A percentile compares a stretch with the other conserved stretches of the same genome.
These are phyloP conservation scores for Chydorus sphaericus DNA, from an alignment of 2,888 invertebrate genomes.

Conservation along the genomic window DNA sequence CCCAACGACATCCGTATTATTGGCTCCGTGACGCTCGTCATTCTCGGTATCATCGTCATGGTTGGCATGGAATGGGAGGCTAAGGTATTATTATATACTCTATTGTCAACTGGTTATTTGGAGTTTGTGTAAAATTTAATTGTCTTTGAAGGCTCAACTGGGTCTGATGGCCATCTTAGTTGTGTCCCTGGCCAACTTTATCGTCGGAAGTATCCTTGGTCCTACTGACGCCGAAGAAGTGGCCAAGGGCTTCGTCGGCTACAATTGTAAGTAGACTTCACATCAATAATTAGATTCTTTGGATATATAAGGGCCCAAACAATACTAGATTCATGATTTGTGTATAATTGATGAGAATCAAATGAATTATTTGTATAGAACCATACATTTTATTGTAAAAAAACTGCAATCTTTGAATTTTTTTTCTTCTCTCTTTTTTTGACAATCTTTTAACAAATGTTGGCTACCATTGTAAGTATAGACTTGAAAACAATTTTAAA, in stretches of 20 bases:
- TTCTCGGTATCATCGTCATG: conserved; percentile 35
- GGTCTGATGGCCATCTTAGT: conserved; percentile 71
- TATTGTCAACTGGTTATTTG: background rate
- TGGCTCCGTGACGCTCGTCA: conserved; percentile 31
- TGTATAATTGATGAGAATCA: no score
- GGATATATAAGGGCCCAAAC: no score
- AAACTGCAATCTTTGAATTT: no score
- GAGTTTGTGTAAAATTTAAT: background rate
- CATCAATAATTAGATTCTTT: no score
- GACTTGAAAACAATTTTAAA: no score
- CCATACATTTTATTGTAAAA: no score
- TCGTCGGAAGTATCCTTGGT: conserved; percentile 73
- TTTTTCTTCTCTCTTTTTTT: no score
- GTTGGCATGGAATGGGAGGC: conserved; percentile 42
- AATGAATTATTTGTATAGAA: no score
- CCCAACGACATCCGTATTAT: conserved; percentile 37
- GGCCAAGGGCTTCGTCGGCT: conserved; percentile 70
- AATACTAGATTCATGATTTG: no score
- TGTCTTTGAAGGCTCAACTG: conserved; percentile 48
- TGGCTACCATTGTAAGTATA: no score
- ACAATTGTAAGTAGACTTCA: conserved; percentile 49
- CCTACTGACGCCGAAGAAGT: conserved; percentile 40
- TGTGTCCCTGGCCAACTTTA: conserved; percentile 74
- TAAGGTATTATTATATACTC: conserved; percentile 29
- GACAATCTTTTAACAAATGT: no score